Percentiles rank a stretch among this genome's conserved stretches.
Conservation (phyloP, 2,888 invertebrate species). For the Eulithis prunata region DNA sequence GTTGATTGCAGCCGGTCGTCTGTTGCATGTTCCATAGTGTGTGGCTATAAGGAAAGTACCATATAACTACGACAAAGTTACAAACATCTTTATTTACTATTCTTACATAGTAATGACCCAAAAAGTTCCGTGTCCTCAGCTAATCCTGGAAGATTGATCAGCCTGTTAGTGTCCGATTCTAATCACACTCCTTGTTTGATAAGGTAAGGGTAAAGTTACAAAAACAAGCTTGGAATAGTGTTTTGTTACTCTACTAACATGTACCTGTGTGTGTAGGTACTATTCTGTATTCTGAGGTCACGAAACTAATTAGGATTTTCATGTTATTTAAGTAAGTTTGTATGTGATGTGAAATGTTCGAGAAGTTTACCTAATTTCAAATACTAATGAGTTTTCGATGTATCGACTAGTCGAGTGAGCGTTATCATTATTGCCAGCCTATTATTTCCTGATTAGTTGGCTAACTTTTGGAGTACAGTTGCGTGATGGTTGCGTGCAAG, state of each 20-base stretch:
- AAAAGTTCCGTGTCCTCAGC: slow-evolving; percentile 15
- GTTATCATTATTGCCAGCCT: neutral
- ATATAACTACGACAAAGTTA: neutral
- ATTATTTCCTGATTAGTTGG: neutral
- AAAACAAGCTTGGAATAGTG: slow-evolving; percentile 3
- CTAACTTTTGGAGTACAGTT: neutral
- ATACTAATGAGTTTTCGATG: no score
- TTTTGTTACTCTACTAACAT: slow-evolving; percentile 2
- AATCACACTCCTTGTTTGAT: slow-evolving; percentile 9
- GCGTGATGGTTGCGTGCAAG: slow-evolving; percentile 8
- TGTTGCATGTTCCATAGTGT: no score
- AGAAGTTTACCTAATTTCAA: no score
- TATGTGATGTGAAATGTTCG: no score
- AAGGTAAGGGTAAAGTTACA: slow-evolving; percentile 1
- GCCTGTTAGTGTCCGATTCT: slow-evolving; percentile 19
- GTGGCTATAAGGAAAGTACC: neutral
- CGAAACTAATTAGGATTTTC: no score
- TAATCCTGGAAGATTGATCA: slow-evolving; percentile 24
- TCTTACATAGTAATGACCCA: slow-evolving; percentile 2
- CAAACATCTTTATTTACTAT: slow-evolving; percentile 7
- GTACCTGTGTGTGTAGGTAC: no score
- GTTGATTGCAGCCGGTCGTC: no score
- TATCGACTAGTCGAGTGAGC: no score
- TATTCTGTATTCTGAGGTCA: no score
- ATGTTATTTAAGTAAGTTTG: no score